Conservation (phyloP, 2,113 vertebrate species). For the Odontophorus gujanensis region DNA sequence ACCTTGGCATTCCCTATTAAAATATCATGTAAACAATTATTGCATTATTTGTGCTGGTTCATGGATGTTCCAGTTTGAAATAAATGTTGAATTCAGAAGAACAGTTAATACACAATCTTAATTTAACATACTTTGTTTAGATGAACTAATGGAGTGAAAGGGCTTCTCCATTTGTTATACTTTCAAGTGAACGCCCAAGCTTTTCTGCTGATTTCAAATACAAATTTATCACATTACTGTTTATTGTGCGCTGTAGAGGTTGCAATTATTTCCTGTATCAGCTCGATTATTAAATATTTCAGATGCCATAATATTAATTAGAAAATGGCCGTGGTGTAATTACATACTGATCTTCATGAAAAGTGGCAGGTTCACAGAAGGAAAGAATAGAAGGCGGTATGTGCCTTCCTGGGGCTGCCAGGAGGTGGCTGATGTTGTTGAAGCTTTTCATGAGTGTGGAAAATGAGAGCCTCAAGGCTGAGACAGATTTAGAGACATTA, state of each 20-base stretch:
- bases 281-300: constrained; percentile 23
- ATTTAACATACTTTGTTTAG: constrained; percentile 52
- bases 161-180: constrained; percentile 33
- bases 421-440: background rate
- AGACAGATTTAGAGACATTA: background rate
- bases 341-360: background rate
- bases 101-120: constrained; percentile 52
- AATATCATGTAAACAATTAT: constrained; percentile 43
- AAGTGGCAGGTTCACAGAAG: background rate
- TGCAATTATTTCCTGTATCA: constrained; percentile 6
- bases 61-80: constrained; percentile 40
- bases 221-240: background rate
- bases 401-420: background rate
- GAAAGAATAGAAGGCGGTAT: background rate
- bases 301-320: background rate
- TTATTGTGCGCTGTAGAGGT: background rate
- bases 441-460: background rate
- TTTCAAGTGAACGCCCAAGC: constrained; percentile 16
- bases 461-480: background rate
- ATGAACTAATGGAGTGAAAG: constrained; percentile 43
- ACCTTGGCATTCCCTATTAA: constrained; percentile 46
- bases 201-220: constrained; percentile 27
- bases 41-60: constrained; percentile 30
- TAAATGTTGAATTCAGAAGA: constrained; percentile 37
- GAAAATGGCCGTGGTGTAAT: background rate